Percentiles rank a stretch among this genome's conserved stretches.
Evolutionary conservation across 2,888 invertebrate species (phyloP).

Genomic region (Platycheirus rosarum): DNA sequence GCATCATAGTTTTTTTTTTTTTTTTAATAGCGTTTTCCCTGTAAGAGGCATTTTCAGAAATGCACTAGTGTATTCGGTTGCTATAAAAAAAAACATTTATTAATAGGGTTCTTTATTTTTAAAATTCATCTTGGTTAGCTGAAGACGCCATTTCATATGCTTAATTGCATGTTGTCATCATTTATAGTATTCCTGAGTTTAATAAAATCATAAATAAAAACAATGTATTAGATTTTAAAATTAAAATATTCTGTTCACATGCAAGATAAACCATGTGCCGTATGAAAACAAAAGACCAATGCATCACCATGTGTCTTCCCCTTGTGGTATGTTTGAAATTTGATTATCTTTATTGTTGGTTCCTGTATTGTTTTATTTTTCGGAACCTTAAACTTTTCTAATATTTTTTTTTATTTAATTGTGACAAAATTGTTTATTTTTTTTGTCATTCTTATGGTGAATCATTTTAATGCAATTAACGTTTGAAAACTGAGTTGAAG

Average conservation of each 20-base stretch:
- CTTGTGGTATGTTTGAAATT: conserved; percentile 63
- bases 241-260: conserved; percentile 45
- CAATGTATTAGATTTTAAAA: conserved; percentile 7
- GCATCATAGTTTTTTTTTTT: no score
- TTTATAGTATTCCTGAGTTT: conserved; percentile 29
- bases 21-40: no score
- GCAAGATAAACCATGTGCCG: conserved; percentile 36
- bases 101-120: no score
- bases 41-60: no score
- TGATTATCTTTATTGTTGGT: conserved; percentile 60
- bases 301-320: conserved; percentile 50
- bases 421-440: conserved; percentile 28
- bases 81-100: no score
- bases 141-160: no score
- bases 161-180: conserved; percentile 66
- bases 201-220: conserved; percentile 19
- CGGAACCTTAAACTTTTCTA: conserved; percentile 41
- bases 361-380: conserved; percentile 62
- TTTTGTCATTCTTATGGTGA: background rate
- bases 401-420: conserved; percentile 47
- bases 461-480: conserved; percentile 33
- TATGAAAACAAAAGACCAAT: conserved; percentile 29
- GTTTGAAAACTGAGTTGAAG: conserved; percentile 24
- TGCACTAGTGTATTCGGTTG: no score
- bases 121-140: no score